phyloP scores from a whole-genome alignment of 2,888 invertebrate species.

The Drosophila sordidapex region DNA sequence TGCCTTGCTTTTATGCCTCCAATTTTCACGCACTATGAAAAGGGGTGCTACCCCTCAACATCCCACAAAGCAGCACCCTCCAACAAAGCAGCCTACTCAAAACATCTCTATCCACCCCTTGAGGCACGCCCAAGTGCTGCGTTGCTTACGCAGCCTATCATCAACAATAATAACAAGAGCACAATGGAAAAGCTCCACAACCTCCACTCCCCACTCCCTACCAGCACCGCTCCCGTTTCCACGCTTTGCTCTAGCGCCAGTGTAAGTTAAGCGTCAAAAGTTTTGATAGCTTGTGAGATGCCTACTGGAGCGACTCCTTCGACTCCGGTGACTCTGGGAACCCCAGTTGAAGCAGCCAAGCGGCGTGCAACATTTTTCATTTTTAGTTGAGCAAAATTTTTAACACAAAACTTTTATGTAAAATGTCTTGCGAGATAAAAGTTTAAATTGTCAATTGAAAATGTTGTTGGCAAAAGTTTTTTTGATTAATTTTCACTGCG shows the following conservation, averaged over 20 bases:
- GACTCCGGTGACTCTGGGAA: slow-evolving; percentile 12
- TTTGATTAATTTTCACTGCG: slow-evolving; percentile 83
- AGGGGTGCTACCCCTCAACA: slow-evolving; percentile 38
- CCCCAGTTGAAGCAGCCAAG: slow-evolving; percentile 13
- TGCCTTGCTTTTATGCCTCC: slow-evolving; percentile 47
- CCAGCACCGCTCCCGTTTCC: neutral
- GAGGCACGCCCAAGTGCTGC: slow-evolving; percentile 33
- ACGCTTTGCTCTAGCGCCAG: slow-evolving; percentile 34
- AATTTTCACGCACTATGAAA: slow-evolving; percentile 39
- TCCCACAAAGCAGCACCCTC: neutral
- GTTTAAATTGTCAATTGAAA: slow-evolving; percentile 84
- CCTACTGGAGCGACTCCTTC: slow-evolving; percentile 60
- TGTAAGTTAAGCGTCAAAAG: slow-evolving; percentile 74
- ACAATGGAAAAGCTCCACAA: slow-evolving; percentile 47
- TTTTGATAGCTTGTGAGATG: slow-evolving; percentile 78
- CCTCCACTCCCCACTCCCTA: neutral
- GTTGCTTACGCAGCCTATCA: slow-evolving; percentile 62
- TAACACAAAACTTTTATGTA: slow-evolving; percentile 80
- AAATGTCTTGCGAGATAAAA: slow-evolving; percentile 82
- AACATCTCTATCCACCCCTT: slow-evolving; percentile 33
- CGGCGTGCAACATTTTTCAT: slow-evolving; percentile 64
- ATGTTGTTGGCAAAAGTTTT: slow-evolving; percentile 84
- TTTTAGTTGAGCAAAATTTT: slow-evolving; percentile 74
- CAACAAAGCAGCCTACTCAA: slow-evolving; percentile 8
- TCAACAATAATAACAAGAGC: slow-evolving; percentile 48